Conservation (phyloP, 2,888 invertebrate genomes). For the Craniophora ligustri region DNA sequence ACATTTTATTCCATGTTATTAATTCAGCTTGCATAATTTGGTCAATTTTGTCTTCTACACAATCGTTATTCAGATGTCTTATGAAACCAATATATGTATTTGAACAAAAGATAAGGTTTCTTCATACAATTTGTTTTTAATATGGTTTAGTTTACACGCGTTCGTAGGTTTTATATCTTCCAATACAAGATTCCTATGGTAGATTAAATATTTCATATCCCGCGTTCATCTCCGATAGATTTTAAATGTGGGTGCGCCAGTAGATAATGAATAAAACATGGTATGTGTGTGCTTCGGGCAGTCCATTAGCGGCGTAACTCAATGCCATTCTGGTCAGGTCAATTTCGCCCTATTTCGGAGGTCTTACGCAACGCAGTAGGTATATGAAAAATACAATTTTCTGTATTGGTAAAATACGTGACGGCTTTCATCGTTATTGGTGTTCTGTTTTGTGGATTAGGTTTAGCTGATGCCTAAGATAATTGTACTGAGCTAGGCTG, state of each 20-base stretch:
- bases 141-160: too few relatives aligned
- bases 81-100: too few relatives aligned
- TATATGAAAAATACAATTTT: slow-evolving; percentile 41
- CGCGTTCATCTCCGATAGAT: slow-evolving; percentile 3
- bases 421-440: slow-evolving; percentile 32
- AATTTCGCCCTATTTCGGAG: slow-evolving; percentile 43
- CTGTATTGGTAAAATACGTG: slow-evolving; percentile 42
- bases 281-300: slow-evolving; percentile 11
- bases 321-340: slow-evolving; percentile 42
- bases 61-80: too few relatives aligned
- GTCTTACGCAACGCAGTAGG: slow-evolving; percentile 12
- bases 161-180: too few relatives aligned
- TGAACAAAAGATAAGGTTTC: too few relatives aligned
- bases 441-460: slow-evolving; percentile 12
- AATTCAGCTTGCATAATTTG: slow-evolving; percentile 12
- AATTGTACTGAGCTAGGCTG: too few relatives aligned
- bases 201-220: not conserved
- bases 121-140: too few relatives aligned
- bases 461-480: not conserved
- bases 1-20: slow-evolving; percentile 2
- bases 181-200: too few relatives aligned
- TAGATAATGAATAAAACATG: slow-evolving; percentile 40
- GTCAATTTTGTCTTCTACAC: slow-evolving; percentile 1
- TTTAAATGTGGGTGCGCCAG: slow-evolving; percentile 15
- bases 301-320: slow-evolving; percentile 52